Conservation (phyloP, 2,113 vertebrate species). For the Dryoscopus gambensis region DNA sequence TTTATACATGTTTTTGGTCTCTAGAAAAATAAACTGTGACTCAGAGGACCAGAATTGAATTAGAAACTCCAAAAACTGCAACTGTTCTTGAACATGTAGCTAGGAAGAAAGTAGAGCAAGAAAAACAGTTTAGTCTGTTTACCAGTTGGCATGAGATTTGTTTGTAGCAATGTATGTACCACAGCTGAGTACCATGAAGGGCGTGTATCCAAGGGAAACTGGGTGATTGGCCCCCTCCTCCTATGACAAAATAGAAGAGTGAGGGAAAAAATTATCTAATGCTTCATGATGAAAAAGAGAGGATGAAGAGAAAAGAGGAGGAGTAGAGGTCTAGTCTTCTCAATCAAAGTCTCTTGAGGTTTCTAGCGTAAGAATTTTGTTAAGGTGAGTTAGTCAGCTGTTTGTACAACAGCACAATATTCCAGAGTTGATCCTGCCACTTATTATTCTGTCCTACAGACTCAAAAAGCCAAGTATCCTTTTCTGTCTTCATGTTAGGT, state of each 20-base stretch:
- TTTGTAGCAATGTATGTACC: not conserved
- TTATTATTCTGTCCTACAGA: not conserved
- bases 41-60: not conserved
- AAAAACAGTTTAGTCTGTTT: not conserved
- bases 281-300: not conserved
- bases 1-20: not conserved
- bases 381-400: not conserved
- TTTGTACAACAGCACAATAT: not conserved
- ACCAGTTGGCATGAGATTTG: not conserved
- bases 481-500: not conserved
- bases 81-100: not conserved
- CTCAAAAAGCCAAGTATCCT: not conserved
- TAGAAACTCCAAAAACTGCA: not conserved
- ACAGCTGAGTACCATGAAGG: not conserved
- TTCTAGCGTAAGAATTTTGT: not conserved
- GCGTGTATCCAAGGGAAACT: not conserved
- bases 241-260: not conserved
- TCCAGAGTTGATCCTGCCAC: not conserved
- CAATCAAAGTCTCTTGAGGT: not conserved
- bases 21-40: not conserved
- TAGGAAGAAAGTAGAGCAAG: not conserved
- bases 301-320: not conserved
- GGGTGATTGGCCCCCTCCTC: not conserved
- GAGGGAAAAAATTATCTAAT: not conserved
- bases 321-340: accelerated